Evolutionary conservation across 2,113 vertebrate species (phyloP), one percentile per base, ranked within the genome.

Genomic region (Apus apus): DNA sequence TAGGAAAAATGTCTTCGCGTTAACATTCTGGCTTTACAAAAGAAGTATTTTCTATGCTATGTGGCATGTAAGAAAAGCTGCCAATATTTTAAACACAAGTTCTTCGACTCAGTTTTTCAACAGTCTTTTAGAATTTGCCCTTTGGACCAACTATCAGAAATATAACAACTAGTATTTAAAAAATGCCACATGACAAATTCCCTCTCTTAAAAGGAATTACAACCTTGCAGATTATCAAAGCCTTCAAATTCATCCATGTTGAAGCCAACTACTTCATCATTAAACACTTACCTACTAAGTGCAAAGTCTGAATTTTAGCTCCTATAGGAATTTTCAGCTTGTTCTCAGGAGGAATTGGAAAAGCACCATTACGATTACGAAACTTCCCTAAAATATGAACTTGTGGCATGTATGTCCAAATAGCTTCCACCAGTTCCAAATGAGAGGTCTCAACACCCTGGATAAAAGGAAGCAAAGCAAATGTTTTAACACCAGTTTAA

Each of bases 381-480:
- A 99, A 99, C 96, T 99, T 99, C 80, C 99, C 99, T 94, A 99
- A 98, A 92, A 99, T 99, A 96, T 99, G 99, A 96, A 99, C 99
- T 94, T 99, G 99, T n/a, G 99, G 99, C 99, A 99, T 99, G 74
- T 99, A 99, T 87, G 99, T 99, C 99, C 99, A 99, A 96, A 99
- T 99, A 94, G 99, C 99, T 97, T 99, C 99, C 93, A 99, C 99
- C 94, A 99, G 97, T 95, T 99, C 99, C 96, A 99, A 97, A 96
- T 99, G 99, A 66, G 99, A 99, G 9, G 99, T 99, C 97, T 99
- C 99, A 84, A 99, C 99, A 90, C 99, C 99, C 99, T 99, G 95
- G 48, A 95, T 93, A 95, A 96, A 89, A 96, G 77, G 23, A 93
- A 94, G 94, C 53, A 90, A 91, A 82, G 60, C 83, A 97, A 81